A percentile compares a stretch with the other conserved stretches of the same genome.
Conservation (phyloP, 2,888 invertebrate genomes). For the Oxytorus armatus region DNA sequence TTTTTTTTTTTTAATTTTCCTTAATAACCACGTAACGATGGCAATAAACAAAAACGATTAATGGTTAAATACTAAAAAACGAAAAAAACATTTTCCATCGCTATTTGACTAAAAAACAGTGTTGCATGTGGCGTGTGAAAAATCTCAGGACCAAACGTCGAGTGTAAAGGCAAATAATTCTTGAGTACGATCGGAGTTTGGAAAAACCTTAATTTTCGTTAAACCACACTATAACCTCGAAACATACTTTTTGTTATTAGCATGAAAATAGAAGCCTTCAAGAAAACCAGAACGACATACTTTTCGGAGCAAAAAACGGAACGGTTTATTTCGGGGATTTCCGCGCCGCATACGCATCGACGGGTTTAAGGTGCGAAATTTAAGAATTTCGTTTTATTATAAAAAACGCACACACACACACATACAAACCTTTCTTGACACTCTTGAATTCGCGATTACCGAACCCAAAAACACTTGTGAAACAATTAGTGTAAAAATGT, state of each 20-base stretch:
- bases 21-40: conserved; percentile 32
- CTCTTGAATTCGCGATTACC: background rate
- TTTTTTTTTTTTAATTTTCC: conserved; percentile 9
- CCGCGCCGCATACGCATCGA: background rate
- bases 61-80: too few species aligned
- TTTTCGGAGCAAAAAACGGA: conserved; percentile 27
- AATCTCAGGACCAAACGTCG: too few species aligned
- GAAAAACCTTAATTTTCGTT: too few species aligned
- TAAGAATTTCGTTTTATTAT: background rate
- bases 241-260: too few species aligned
- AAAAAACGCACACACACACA: conserved; percentile 19
- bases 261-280: too few species aligned
- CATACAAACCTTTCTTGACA: too few species aligned
- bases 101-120: too few species aligned
- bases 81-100: too few species aligned
- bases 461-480: background rate
- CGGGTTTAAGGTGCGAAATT: background rate
- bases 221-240: too few species aligned
- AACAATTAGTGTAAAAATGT: background rate
- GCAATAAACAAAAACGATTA: conserved; percentile 29
- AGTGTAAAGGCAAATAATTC: too few species aligned
- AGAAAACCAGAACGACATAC: conserved; percentile 47
- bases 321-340: conserved; percentile 61
- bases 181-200: too few species aligned
- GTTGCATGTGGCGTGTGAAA: too few species aligned